Conservation (phyloP, 2,797 vertebrate genomes). For the Silurus lanzhouensis region DNA sequence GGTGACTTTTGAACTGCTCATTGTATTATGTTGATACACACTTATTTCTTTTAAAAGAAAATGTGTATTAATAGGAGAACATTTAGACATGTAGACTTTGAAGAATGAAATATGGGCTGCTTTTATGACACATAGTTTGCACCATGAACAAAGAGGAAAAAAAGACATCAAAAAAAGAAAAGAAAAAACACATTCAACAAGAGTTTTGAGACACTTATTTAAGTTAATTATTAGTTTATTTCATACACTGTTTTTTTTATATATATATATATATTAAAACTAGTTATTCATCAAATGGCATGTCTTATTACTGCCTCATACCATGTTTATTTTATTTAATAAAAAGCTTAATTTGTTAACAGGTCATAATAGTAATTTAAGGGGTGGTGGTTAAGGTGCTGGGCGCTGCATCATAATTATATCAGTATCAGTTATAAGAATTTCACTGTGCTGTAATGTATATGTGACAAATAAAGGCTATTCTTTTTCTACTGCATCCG, state of each 20-base stretch:
- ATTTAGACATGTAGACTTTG: neutral
- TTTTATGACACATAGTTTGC: neutral
- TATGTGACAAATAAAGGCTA: too few species aligned
- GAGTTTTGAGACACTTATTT: neutral
- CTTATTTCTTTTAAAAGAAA: neutral
- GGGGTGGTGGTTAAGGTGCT: too few species aligned
- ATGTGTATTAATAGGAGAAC: neutral
- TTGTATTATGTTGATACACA: neutral
- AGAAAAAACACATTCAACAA: neutral
- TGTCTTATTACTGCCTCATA: neutral
- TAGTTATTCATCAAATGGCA: neutral
- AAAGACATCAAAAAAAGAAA: neutral
- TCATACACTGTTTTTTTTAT: too few species aligned
- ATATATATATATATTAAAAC: neutral
- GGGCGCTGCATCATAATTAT: too few species aligned
- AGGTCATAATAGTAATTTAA: neutral
- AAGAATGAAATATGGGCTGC: neutral
- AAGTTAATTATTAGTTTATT: neutral
- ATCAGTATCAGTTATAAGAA: too few species aligned
- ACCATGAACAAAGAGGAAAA: neutral
- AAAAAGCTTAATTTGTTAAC: neutral
- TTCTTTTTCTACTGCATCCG: too few species aligned
- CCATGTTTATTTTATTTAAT: neutral
- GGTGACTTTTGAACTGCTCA: neutral
- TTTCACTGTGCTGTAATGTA: too few species aligned